A percentile compares a stretch with the other conserved stretches of the same genome.
These are phyloP conservation scores for Odontophorus gujanensis DNA, from an alignment of 2,113 vertebrate genomes.

Conservation along the genomic window DNA sequence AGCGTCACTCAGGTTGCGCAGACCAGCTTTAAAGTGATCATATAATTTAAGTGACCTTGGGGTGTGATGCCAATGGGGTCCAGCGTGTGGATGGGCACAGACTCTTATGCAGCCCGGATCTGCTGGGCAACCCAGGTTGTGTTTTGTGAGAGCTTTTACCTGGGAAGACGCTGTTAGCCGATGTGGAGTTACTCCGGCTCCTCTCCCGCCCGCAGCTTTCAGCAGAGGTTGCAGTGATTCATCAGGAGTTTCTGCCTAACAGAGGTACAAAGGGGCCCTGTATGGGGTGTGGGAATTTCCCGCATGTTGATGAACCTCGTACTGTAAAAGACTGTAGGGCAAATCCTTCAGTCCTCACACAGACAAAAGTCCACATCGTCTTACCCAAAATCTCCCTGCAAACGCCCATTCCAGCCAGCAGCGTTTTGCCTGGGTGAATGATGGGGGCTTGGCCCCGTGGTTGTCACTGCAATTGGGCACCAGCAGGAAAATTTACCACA, in stretches of 20 bases:
- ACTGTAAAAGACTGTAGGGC: constrained; percentile 45
- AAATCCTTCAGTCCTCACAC: constrained; percentile 26
- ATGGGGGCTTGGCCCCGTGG: not conserved
- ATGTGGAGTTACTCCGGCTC: constrained; percentile 21
- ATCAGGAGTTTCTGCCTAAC: not conserved
- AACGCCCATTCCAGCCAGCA: constrained; percentile 53
- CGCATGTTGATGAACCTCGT: constrained; percentile 53
- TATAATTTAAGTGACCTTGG: constrained; percentile 62
- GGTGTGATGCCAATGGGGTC: constrained; percentile 44
- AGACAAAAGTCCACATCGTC: constrained; percentile 61
- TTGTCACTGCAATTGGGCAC: not conserved
- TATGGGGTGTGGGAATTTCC: constrained; percentile 51
- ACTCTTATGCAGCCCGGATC: not conserved
- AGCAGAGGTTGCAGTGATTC: not conserved
- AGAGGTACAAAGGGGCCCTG: constrained; percentile 47
- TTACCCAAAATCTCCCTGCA: constrained; percentile 14
- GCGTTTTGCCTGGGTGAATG: not conserved
- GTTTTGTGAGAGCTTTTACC: not conserved
- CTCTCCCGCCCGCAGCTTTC: constrained; percentile 15
- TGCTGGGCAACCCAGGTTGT: constrained; percentile 26
- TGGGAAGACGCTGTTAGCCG: constrained; percentile 39
- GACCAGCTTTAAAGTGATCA: constrained; percentile 30
- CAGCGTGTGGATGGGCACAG: constrained; percentile 6
- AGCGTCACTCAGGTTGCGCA: constrained; percentile 36
- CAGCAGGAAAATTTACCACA: not conserved